Evolutionary conservation across 2,113 vertebrate genomes (phyloP), one percentile per base, ranked within the genome.

Genomic region (Lethenteron reissneri): DNA sequence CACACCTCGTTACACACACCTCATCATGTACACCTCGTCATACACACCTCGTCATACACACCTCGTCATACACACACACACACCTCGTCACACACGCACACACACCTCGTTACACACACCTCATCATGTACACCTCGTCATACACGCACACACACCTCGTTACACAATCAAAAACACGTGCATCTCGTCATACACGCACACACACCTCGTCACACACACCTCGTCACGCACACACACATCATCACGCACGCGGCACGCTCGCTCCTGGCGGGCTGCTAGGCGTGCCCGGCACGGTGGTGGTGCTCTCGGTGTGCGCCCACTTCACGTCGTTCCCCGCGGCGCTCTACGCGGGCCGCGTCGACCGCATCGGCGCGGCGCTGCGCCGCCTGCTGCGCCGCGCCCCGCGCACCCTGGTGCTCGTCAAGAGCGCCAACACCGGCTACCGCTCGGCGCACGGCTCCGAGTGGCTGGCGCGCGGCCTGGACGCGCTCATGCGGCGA

Each of bases 401-500:
- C 2, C 75, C 76, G 4, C 9, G 59, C 57, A 41, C 41, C 6
- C 41, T 41, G 3, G 41, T 41, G 41, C 41, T 41, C 41, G 41
- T 41, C 41, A 41, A 41, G 41, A 41, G 41, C 41, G 41, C 41
- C 41, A 41, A 41, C 73, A 78, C 76, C 2, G 75, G 78, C n/a
- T 76, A 76, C 71, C 76, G 76, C 69, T 73, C 74, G 25, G 57
- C 77, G 56, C 76, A 76, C 56, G 71, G 72, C 68, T 76, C 76
- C 58, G 77, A 78, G 72, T 80, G 78, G 79, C 72, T 78, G 58
- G 75, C 78, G 60, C 74, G 76, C 62, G 78, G 79, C 72, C 70
- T 80, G 59, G 74, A 80, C 76, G 69, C 14, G 4, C 41, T 74
- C 9, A 72, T 80, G 19, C 73, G 72, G 9, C 41, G 41, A 5